These are phyloP conservation scores for Ephestia elutella DNA, from an alignment of 1,140 invertebrate genomes.

Conservation along the genomic window DNA sequence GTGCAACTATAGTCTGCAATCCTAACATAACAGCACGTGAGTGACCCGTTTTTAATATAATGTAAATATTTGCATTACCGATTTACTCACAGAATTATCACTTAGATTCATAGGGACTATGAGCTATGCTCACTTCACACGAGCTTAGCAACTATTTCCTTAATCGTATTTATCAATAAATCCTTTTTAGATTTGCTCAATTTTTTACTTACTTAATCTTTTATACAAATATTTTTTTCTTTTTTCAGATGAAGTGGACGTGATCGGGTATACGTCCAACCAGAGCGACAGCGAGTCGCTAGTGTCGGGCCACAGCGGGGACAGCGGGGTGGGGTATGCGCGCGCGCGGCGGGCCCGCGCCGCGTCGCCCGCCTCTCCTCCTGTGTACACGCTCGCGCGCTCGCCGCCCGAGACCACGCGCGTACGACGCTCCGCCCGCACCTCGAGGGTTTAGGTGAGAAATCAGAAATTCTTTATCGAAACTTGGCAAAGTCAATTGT, in stretches of 20 bases:
- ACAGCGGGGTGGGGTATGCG: conserved; percentile 85
- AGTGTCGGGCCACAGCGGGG: conserved; percentile 85
- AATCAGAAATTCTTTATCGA: no score
- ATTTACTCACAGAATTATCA: no score
- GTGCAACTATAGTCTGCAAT: no score
- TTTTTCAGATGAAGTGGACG: conserved; percentile 89
- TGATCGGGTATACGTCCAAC: conserved; percentile 89
- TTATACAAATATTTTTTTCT: background rate
- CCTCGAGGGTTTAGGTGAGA: conserved; percentile 43
- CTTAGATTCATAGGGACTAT: no score
- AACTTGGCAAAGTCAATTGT: no score
- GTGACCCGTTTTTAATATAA: no score
- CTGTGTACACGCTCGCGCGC: conserved; percentile 73
- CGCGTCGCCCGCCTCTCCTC: conserved; percentile 67
- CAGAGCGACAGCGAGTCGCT: conserved; percentile 90
- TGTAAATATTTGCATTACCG: no score
- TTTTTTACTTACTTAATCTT: background rate
- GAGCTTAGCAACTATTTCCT: background rate
- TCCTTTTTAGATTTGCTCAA: no score
- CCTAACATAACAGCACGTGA: no score
- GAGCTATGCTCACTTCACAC: no score
- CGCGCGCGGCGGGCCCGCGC: conserved; percentile 73
- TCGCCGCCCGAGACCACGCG: conserved; percentile 34
- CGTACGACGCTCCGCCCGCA: conserved; percentile 40
- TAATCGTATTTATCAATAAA: no score